A percentile compares a stretch with the other conserved stretches of the same genome.
Evolutionary conservation across 2,888 invertebrate species (phyloP).

Genomic region (Acrobasis repandana): DNA sequence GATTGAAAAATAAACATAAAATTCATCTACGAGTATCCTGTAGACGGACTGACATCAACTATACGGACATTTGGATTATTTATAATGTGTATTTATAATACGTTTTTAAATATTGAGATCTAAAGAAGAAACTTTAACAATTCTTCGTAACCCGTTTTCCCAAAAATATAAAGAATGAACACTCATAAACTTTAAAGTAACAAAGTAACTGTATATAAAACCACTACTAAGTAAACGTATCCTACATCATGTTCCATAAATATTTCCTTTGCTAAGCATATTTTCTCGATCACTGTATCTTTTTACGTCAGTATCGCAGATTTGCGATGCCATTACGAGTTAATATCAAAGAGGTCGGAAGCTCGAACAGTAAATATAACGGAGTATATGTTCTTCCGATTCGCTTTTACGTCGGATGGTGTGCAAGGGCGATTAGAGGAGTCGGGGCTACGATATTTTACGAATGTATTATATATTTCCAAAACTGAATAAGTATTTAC

Average conservation of each 20-base stretch:
- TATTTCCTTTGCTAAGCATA: background rate
- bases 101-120: background rate
- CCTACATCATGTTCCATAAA: too few species aligned
- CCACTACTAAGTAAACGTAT: too few species aligned
- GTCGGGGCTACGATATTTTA: background rate
- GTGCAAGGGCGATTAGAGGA: background rate
- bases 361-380: conserved; percentile 8
- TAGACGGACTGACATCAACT: too few species aligned
- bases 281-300: background rate
- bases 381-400: background rate
- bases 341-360: conserved; percentile 34
- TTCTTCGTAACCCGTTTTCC: too few species aligned
- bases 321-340: conserved; percentile 34
- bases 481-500: too few species aligned
- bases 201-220: too few species aligned
- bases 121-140: background rate
- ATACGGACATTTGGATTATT: too few species aligned
- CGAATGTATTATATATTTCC: background rate
- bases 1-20: too few species aligned
- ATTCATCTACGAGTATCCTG: too few species aligned
- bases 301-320: conserved; percentile 27
- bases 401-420: background rate
- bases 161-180: too few species aligned
- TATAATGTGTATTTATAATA: too few species aligned
- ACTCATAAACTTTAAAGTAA: too few species aligned